phyloP scores from a whole-genome alignment of 2,888 invertebrate species.

The Endotricha flammealis region DNA sequence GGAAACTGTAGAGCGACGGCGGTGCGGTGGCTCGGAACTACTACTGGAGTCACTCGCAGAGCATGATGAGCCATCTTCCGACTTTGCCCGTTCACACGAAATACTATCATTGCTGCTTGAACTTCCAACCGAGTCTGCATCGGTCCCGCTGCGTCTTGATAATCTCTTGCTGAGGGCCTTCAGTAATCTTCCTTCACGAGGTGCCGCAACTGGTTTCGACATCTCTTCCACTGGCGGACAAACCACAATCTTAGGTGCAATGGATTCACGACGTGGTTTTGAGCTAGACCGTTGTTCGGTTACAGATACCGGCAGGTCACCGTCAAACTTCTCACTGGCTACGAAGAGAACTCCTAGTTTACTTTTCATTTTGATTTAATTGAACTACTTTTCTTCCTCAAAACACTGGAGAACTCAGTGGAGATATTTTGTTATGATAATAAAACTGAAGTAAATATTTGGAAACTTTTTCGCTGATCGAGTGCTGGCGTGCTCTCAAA shows the following conservation, averaged over 20 bases:
- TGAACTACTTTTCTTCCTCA: slow-evolving; percentile 29
- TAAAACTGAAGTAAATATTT: slow-evolving; percentile 29
- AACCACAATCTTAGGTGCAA: slow-evolving; percentile 67
- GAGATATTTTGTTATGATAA: slow-evolving; percentile 19
- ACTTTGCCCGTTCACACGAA: slow-evolving; percentile 53
- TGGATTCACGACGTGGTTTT: slow-evolving; percentile 50
- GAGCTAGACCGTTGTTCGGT: slow-evolving; percentile 36
- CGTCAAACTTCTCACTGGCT: slow-evolving; percentile 52
- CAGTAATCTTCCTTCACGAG: slow-evolving; percentile 81
- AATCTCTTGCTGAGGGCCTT: slow-evolving; percentile 82
- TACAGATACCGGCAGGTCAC: slow-evolving; percentile 47
- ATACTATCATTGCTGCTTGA: slow-evolving; percentile 70
- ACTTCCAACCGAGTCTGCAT: slow-evolving; percentile 62
- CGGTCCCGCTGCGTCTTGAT: slow-evolving; percentile 70
- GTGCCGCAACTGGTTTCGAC: slow-evolving; percentile 74
- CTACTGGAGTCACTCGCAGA: slow-evolving; percentile 81
- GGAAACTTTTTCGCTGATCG: slow-evolving; percentile 53
- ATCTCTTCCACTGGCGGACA: slow-evolving; percentile 73
- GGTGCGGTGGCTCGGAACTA: slow-evolving; percentile 70
- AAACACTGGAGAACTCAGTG: slow-evolving; percentile 26
- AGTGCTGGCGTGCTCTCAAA: slow-evolving; percentile 24
- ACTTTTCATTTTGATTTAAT: slow-evolving; percentile 58
- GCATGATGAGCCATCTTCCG: slow-evolving; percentile 68
- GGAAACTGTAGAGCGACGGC: slow-evolving; percentile 80
- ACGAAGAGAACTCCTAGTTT: slow-evolving; percentile 51